Percentiles rank a stretch among this genome's conserved stretches.
Conservation (phyloP, 2,797 vertebrate species). For the Diceros bicornis region DNA sequence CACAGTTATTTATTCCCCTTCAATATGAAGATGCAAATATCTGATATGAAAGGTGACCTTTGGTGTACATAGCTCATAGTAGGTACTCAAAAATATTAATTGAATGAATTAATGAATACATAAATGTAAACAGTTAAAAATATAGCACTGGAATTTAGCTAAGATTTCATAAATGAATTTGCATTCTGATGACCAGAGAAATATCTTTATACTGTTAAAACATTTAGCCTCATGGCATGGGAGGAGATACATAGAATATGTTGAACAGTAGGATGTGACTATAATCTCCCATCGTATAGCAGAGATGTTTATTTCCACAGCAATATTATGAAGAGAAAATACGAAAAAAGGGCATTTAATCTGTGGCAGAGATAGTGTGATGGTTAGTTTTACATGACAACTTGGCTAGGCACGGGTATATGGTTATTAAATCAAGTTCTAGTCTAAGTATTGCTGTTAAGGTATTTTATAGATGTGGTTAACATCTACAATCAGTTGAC, state of each 20-base stretch:
- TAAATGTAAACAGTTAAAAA: conserved; percentile 10
- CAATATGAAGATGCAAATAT: background rate
- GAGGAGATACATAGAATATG: background rate
- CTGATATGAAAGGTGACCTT: background rate
- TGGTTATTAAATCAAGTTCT: background rate
- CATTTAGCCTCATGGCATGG: background rate
- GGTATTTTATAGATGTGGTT: background rate
- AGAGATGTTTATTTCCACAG: background rate
- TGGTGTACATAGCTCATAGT: background rate
- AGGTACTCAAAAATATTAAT: conserved; percentile 9
- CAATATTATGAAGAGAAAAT: background rate
- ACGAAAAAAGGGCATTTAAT: background rate
- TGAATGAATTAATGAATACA: background rate
- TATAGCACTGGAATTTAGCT: background rate
- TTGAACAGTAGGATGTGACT: background rate
- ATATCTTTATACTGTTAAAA: conserved; percentile 47
- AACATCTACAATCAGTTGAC: background rate
- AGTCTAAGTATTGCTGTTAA: background rate
- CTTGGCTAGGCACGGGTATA: background rate
- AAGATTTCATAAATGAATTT: conserved; percentile 13
- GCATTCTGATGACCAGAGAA: background rate
- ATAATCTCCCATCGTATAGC: background rate
- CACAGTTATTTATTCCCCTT: background rate
- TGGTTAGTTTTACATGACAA: background rate
- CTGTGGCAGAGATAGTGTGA: background rate